Evolutionary conservation across 2,888 invertebrate species (phyloP), one percentile per base, ranked within the genome.

Genomic region (Pollenia labialis): DNA sequence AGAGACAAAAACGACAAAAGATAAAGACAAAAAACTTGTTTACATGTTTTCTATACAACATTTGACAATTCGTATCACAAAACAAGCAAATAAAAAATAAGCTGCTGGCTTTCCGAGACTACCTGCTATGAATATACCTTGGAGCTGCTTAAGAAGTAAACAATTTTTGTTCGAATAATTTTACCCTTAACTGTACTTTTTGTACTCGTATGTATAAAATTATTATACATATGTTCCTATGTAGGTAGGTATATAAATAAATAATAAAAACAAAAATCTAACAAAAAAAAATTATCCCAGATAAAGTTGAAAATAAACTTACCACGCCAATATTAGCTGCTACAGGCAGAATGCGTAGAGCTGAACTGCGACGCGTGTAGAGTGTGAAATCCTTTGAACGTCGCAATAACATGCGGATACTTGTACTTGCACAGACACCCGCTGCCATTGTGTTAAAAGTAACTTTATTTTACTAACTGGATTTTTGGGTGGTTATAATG

Each of bases 381-480:
- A 88, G 94, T 94, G 94, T 94, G 94, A 95, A 94, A 94, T 95
- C 94, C 94, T 95, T 88, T 93, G 95, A 88, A 71, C 90, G 90
- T 40, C 95, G 94, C 91, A 94, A 93, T 92, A 95, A 93, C 92
- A 95, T 93, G 94, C 95, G 95, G 94, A 95, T 94, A 92, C 94
- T 94, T 93, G 94, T 94, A 46, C 54, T 69, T 93, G 94, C 94
- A 94, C 95, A 94, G 93, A 95, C 94, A 92, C 94, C 94, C 93
- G 95, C 94, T 95, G 95, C 95, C 95, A 95, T 95, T 93, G 68
- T 71, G 72, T 75, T 75, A 9, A 32, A n/a, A 52, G 16, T 54
- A 44, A 12, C 56, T 56, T 60, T 48, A 40, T 16, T 60, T 42
- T 40, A 10, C 16, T 16, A 14, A 18, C 7, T 60, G 2, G 11